Base-by-base conservation (phyloP, 2,888 invertebrate species). In the Dione juno region DNA sequence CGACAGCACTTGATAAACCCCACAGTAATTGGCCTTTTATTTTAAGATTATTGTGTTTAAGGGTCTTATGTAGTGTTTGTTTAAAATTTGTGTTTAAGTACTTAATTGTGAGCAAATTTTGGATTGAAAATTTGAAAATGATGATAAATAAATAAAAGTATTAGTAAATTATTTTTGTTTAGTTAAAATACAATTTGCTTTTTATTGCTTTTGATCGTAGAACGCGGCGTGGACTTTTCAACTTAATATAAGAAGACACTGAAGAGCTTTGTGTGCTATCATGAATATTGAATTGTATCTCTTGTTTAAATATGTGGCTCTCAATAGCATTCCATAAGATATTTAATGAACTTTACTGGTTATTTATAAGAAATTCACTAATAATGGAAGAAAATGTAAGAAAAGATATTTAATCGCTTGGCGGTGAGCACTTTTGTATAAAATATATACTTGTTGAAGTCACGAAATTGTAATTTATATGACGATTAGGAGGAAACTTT, bases 241-340 rank as follows among this genome's bases (percentile, higher is more conserved):
- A 43, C 52, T 67, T 67, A 52, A 67, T 53, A 61, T 73, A 74
- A 70, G 71, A 78, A 76, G 79, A 79, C 78, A 78, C 76, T 76
- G 72, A 74, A 75, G 76, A 75, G 79, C 80, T 82, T 81, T 74
- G 67, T 61, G n/a, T 61, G 43, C 45, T 69, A 74, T 76, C 64
- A 68, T 68, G 58, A 53, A 66, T 69, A 69, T 71, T 72, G 64
- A 70, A 79, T 73, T 79, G 66, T 75, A 73, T 74, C 74, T 70
- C 70, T 61, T 35, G 19, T 70, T 75, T 69, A 52, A 67, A 54
- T 69, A 57, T 61, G 19, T 53, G 28, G 76, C 76, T 79, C 75
- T 74, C 43, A 61, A 53, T 81, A 81, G 84, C 87, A 87, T 88
- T 88, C 87, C 86, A 84, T 78, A 78, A 70, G 41, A 71, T 73